These are phyloP conservation scores for Gymnosoma rotundatum DNA, from an alignment of 2,888 invertebrate species.

Conservation along the genomic window DNA sequence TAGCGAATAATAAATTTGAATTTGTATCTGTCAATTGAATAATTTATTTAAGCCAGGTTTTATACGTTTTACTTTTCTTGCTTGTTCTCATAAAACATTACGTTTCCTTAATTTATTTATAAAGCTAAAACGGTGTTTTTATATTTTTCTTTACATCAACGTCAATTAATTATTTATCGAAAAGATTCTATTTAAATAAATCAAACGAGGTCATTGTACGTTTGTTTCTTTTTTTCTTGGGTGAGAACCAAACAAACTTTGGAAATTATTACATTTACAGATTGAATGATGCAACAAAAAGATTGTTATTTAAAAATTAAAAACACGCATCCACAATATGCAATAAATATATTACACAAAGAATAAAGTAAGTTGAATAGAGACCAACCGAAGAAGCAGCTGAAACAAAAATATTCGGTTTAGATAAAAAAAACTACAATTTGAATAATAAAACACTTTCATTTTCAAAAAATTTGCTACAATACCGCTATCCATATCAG, in stretches of 20 bases:
- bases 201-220: conserved; percentile 57
- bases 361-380: not conserved
- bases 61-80: too few relatives aligned
- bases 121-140: not conserved
- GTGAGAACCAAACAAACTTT: conserved; percentile 19
- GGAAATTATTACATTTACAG: conserved; percentile 19
- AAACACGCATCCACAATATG: conserved; percentile 20
- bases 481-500: too few relatives aligned
- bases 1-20: too few relatives aligned
- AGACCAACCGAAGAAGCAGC: not conserved
- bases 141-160: not conserved
- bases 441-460: too few relatives aligned
- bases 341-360: not conserved
- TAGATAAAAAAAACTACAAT: too few relatives aligned
- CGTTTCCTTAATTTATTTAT: too few relatives aligned
- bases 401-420: too few relatives aligned
- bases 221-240: conserved; percentile 9
- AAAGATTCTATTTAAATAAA: conserved; percentile 33
- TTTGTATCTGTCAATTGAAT: too few relatives aligned
- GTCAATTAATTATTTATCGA: conserved; percentile 27
- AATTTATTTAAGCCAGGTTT: too few relatives aligned
- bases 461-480: too few relatives aligned
- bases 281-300: conserved; percentile 18
- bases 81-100: too few relatives aligned
- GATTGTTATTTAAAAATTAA: conserved; percentile 19